phyloP scores from a whole-genome alignment of 2,888 invertebrate genomes.

The Oscheius sp. region DNA sequence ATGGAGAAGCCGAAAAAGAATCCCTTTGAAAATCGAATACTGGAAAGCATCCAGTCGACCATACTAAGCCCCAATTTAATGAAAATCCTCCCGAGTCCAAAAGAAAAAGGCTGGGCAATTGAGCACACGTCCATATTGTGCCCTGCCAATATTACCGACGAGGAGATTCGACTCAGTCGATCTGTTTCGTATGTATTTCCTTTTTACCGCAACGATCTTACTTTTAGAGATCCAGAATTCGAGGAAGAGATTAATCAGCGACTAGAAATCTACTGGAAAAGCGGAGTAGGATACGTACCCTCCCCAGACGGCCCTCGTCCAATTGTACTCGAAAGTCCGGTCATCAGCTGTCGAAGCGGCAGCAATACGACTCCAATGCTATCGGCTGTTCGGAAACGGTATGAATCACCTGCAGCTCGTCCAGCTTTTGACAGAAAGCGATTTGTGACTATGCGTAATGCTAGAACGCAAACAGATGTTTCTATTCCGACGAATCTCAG shows the following conservation, averaged over 20 bases:
- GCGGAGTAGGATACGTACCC: slow-evolving; percentile 47
- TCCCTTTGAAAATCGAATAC: slow-evolving; percentile 29
- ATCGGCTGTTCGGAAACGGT: not conserved
- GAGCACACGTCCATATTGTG: slow-evolving; percentile 50
- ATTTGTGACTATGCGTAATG: slow-evolving; percentile 37
- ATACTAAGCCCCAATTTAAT: slow-evolving; percentile 34
- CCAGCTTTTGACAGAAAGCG: slow-evolving; percentile 8
- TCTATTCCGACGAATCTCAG: slow-evolving; percentile 46
- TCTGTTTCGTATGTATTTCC: slow-evolving; percentile 42
- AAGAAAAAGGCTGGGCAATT: slow-evolving; percentile 43
- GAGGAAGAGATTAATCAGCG: slow-evolving; percentile 47
- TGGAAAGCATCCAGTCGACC: slow-evolving; percentile 27
- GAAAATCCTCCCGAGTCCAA: slow-evolving; percentile 31
- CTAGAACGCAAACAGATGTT: slow-evolving; percentile 43
- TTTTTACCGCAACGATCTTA: not conserved
- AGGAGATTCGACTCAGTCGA: slow-evolving; percentile 48
- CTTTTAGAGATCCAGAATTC: slow-evolving; percentile 48
- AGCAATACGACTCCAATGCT: not conserved
- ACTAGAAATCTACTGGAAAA: slow-evolving; percentile 53
- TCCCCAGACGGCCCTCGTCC: slow-evolving; percentile 54
- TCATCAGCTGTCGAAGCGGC: not conserved
- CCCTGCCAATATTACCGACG: slow-evolving; percentile 52
- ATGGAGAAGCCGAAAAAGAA: slow-evolving; percentile 1
- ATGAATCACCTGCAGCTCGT: slow-evolving; percentile 21
- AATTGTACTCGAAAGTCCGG: slow-evolving; percentile 19